These are phyloP conservation scores for Planococcus citri DNA, from an alignment of 1,140 invertebrate species.

Conservation along the genomic window DNA sequence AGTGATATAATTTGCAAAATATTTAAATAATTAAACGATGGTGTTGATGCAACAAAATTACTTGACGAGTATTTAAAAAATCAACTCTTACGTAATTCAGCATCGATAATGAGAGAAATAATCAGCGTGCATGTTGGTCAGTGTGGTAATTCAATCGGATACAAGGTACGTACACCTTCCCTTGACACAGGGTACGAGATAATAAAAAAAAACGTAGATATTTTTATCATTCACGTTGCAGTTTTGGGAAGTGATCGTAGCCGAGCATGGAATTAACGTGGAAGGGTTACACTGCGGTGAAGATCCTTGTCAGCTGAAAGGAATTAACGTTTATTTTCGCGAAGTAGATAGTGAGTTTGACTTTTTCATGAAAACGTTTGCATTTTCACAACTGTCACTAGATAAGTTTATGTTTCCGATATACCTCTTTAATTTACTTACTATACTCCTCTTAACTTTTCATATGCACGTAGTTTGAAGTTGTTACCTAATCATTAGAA, in stretches of 20 bases:
- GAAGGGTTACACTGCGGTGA: background rate
- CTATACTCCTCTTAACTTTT: no score
- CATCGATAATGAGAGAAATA: background rate
- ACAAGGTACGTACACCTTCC: background rate
- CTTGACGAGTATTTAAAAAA: no score
- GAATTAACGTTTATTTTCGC: background rate
- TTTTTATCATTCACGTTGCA: background rate
- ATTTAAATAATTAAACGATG: no score
- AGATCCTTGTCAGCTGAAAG: conserved; percentile 2
- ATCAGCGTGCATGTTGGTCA: background rate
- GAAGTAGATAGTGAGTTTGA: conserved; percentile 6
- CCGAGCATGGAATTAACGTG: background rate
- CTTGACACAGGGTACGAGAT: background rate
- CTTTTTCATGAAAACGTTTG: background rate
- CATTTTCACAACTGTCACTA: background rate
- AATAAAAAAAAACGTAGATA: background rate
- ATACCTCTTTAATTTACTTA: no score
- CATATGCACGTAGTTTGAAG: background rate
- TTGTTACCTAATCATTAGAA: no score
- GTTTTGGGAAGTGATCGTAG: background rate
- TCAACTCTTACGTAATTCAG: no score
- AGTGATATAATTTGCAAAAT: no score
- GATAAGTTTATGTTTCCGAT: background rate
- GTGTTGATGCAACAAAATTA: no score
- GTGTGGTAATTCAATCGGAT: background rate